These are phyloP conservation scores for Trichopoda pennipes DNA, from an alignment of 2,888 invertebrate species.

Conservation along the genomic window DNA sequence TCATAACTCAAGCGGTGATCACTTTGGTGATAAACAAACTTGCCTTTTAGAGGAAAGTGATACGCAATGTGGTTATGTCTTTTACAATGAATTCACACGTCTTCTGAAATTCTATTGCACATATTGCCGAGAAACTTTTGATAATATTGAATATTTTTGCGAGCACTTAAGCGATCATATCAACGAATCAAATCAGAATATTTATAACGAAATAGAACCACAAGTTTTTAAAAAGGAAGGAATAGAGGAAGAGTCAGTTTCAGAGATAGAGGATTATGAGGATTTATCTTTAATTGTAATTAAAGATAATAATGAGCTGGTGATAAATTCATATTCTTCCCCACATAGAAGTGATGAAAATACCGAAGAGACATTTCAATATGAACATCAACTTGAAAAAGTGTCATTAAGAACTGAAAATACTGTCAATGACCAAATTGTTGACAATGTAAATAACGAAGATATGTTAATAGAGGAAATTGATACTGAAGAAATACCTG, in stretches of 20 bases:
- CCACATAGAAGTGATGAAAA: slow-evolving; percentile 8
- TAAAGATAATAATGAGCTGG: neutral
- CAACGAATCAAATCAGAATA: slow-evolving; percentile 33
- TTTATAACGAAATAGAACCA: neutral
- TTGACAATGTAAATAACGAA: neutral
- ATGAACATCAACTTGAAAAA: slow-evolving; percentile 8
- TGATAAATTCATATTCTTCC: neutral
- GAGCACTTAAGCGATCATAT: slow-evolving; percentile 69
- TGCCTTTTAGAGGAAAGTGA: slow-evolving; percentile 63
- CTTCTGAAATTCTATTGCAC: slow-evolving; percentile 69
- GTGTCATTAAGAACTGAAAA: neutral
- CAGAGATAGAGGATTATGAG: neutral
- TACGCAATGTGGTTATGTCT: slow-evolving; percentile 68
- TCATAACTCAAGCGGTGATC: slow-evolving; percentile 7
- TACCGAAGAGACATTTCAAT: slow-evolving; percentile 1
- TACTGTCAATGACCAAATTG: neutral
- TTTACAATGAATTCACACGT: slow-evolving; percentile 65
- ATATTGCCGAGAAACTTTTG: slow-evolving; percentile 67
- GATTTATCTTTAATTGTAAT: neutral
- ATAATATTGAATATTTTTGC: slow-evolving; percentile 70
- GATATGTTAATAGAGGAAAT: slow-evolving; percentile 64
- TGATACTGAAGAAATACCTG: slow-evolving; percentile 62
- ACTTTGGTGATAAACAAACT: slow-evolving; percentile 30
- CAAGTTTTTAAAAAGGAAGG: slow-evolving; percentile 21
- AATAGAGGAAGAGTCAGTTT: neutral